phyloP scores from a whole-genome alignment of 2,113 vertebrate species.

The Paraplagusia blochii region DNA sequence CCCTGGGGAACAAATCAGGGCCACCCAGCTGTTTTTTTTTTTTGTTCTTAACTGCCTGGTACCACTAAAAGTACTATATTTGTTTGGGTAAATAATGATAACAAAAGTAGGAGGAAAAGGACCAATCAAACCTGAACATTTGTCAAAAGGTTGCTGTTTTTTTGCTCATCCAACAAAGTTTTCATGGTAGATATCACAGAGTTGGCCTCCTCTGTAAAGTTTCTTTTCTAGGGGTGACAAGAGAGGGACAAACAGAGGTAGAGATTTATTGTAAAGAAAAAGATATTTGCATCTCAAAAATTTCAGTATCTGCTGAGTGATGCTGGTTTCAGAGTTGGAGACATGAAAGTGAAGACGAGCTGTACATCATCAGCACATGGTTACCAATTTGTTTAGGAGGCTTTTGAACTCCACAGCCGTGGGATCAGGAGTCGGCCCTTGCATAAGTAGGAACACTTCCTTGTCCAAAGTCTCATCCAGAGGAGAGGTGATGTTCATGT shows the following conservation, averaged over 20 bases:
- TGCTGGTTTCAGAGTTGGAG: no score
- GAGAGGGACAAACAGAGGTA: neutral
- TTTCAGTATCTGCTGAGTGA: no score
- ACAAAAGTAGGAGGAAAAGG: no score
- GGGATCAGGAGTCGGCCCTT: conserved; percentile 75
- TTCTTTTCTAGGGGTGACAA: conserved; percentile 58
- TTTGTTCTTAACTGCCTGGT: no score
- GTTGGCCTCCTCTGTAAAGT: conserved; percentile 66
- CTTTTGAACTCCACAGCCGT: conserved; percentile 72
- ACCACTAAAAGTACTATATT: no score
- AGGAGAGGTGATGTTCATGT: conserved; percentile 32
- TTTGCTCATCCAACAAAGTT: conserved; percentile 44
- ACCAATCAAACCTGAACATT: conserved; percentile 70
- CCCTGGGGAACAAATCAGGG: no score
- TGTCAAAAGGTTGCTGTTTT: conserved; percentile 25
- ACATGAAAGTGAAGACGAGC: no score
- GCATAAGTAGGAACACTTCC: conserved; percentile 80
- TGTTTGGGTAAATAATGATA: no score
- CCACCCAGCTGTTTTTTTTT: no score
- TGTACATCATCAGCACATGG: neutral
- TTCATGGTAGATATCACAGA: conserved; percentile 52
- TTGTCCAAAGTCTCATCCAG: conserved; percentile 78
- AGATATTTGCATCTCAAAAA: neutral
- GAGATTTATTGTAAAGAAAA: no score
- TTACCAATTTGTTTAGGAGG: conserved; percentile 76